Evolutionary conservation across 2,797 vertebrate genomes (phyloP).

Genomic region (Notolabrus celidotus): DNA sequence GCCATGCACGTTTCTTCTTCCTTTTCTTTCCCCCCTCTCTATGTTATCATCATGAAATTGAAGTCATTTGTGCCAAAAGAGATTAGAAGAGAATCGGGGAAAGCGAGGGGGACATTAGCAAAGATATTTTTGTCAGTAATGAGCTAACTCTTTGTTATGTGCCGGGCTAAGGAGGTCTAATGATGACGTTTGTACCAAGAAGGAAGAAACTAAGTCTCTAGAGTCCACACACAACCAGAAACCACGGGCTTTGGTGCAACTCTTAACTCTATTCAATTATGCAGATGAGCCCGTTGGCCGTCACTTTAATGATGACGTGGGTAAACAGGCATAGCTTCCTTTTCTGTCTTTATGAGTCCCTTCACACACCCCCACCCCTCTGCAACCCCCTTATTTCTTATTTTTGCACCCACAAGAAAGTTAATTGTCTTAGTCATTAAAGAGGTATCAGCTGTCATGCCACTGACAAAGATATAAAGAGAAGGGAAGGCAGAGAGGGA

Average conservation of each 20-base stretch:
- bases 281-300: constrained; percentile 80
- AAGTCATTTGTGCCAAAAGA: constrained; percentile 84
- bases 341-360: constrained; percentile 66
- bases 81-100: constrained; percentile 80
- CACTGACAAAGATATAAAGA: constrained; percentile 76
- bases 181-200: constrained; percentile 80
- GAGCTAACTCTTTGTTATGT: constrained; percentile 84
- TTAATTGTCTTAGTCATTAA: constrained; percentile 85
- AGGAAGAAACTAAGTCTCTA: constrained; percentile 75
- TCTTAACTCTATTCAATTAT: constrained; percentile 84
- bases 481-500: constrained; percentile 58
- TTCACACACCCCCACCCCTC: constrained; percentile 22
- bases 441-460: constrained; percentile 81
- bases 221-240: constrained; percentile 71
- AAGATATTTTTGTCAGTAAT: constrained; percentile 86
- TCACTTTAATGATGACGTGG: constrained; percentile 86
- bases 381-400: constrained; percentile 63
- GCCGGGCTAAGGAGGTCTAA: constrained; percentile 79
- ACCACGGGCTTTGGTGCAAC: constrained; percentile 73
- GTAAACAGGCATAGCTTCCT: constrained; percentile 74
- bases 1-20: constrained; percentile 38
- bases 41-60: constrained; percentile 76
- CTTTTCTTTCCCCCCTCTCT: background rate
- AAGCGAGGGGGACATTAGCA: constrained; percentile 77
- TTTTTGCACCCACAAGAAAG: constrained; percentile 74